Percentiles rank a stretch among this genome's conserved stretches.
Evolutionary conservation across 1,140 invertebrate genomes (phyloP).

Genomic region (Diuraphis noxia): DNA sequence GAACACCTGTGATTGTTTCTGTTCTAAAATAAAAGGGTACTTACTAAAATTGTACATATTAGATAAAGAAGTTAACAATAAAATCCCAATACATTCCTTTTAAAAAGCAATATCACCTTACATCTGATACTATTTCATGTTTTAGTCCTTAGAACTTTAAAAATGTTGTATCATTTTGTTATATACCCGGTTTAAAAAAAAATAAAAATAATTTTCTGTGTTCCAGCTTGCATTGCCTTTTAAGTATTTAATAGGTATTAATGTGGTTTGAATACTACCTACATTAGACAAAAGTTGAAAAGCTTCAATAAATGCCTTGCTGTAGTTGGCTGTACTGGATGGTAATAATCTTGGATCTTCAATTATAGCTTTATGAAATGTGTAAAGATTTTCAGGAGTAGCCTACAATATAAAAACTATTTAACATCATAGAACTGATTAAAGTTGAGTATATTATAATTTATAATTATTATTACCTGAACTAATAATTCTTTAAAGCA

Average conservation of each 20-base stretch:
- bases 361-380: constrained; percentile 74
- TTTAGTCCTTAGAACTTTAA: too few species aligned
- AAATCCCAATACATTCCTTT: background rate
- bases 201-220: background rate
- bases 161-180: too few species aligned
- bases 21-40: constrained; percentile 62
- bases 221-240: background rate
- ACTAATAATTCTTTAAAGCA: constrained; percentile 67
- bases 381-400: constrained; percentile 84
- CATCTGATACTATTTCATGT: too few species aligned
- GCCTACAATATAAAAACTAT: constrained; percentile 65
- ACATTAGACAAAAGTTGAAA: constrained; percentile 81
- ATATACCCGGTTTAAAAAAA: background rate
- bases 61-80: background rate
- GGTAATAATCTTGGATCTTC: constrained; percentile 65
- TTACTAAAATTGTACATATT: background rate
- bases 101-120: background rate
- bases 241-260: background rate
- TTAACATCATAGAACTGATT: background rate
- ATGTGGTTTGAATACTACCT: constrained; percentile 57
- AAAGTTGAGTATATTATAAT: constrained; percentile 13
- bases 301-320: constrained; percentile 79
- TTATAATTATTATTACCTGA: constrained; percentile 37
- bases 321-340: constrained; percentile 83
- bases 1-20: constrained; percentile 58